Conservation (phyloP, 2,888 invertebrate genomes). For the Neelides folsomi region DNA sequence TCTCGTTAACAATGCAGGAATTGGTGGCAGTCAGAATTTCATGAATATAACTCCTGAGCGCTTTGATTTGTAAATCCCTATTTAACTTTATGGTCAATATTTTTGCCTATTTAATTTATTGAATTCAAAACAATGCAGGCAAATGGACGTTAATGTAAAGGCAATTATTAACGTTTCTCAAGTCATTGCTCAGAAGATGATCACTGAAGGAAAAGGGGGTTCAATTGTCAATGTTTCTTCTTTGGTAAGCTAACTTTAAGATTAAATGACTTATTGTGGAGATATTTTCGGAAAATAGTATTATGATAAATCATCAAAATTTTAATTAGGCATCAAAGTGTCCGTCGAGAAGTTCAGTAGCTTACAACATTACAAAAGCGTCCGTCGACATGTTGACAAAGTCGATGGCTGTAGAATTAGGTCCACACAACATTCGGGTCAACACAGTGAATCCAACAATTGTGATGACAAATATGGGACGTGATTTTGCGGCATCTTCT, state of each 20-base stretch:
- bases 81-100: too few species aligned
- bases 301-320: too few species aligned
- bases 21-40: conserved; percentile 35
- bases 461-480: conserved; percentile 41
- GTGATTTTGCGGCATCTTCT: too few species aligned
- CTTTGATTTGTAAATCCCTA: conserved; percentile 37
- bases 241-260: too few species aligned
- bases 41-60: conserved; percentile 37
- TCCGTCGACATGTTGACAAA: conserved; percentile 42
- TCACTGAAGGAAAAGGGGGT: conserved; percentile 37
- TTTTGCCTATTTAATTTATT: too few species aligned
- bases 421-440: conserved; percentile 42
- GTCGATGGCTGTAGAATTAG: conserved; percentile 43
- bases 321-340: not conserved
- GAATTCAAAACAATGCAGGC: conserved; percentile 29
- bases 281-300: too few species aligned
- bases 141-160: conserved; percentile 39
- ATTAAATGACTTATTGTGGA: too few species aligned
- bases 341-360: too few species aligned
- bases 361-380: conserved; percentile 36
- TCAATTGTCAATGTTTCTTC: conserved; percentile 43
- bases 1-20: conserved; percentile 44
- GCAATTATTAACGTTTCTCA: conserved; percentile 41
- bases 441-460: conserved; percentile 45
- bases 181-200: conserved; percentile 39